Base-by-base conservation (phyloP, 2,113 vertebrate genomes). In the Anarrhichthys ocellatus region DNA sequence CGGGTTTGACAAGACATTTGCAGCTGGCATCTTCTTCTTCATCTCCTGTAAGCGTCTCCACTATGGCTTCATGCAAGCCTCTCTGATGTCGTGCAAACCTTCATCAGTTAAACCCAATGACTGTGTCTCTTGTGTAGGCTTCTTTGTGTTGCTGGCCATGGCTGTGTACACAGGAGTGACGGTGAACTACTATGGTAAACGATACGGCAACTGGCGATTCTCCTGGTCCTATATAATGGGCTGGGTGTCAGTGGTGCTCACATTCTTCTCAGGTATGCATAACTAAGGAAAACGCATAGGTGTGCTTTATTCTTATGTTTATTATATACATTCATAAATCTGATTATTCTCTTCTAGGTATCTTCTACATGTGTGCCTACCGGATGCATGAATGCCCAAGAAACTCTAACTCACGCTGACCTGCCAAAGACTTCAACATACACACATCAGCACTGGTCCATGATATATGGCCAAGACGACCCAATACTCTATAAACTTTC, bases 311-410 rank as follows among this genome's bases (percentile, higher is more conserved):
- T 36, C 5, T 18, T 11, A 4, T 7, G 18, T n/a, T 29, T 27
- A 64, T 8, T 32, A 32, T 32, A 32, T 32, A 32, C 15, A 2
- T 20, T 0, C 0, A 10, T 38, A 4, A 5, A 32, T 38, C 9
- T n/a, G 2, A 27, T 68, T 34, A 27, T 20, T 74, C 1, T 82
- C 3, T 76, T 88, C 18, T 5, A 96, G 95, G 95, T 90, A 96
- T 96, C 83, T 95, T 96, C 93, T 96, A 94, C 94, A 95, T 96
- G 95, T 95, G 95, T 84, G 95, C 95, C 85, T 96, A 96, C 84
- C 91, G 95, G 67, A 95, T 95, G 94, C 94, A 96, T 0, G 92
- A 93, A 92, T 94, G 94, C 91, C 94, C 94, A 70, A 94, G 93
- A 91, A 94, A 94, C 87, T 88, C 94, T 0, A 93, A 93, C 87